A percentile compares a stretch with the other conserved stretches of the same genome.
Conservation (phyloP, 2,888 invertebrate species). For the Schrankia costaestrigalis region DNA sequence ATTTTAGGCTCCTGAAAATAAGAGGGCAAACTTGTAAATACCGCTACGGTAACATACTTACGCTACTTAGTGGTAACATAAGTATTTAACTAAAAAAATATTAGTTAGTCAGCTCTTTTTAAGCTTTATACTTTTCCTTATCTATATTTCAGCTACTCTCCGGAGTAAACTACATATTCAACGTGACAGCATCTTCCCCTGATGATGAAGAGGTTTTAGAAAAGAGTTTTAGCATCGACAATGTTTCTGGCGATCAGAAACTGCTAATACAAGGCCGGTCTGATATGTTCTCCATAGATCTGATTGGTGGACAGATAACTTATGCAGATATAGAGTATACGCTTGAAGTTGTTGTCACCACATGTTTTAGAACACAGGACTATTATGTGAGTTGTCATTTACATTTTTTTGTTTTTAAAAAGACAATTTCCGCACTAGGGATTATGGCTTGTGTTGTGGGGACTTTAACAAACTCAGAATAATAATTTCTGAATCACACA, state of each 20-base stretch:
- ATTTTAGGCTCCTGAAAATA: too few relatives aligned
- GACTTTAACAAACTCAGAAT: too few relatives aligned
- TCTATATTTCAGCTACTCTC: slow-evolving; percentile 39
- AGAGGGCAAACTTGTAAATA: too few relatives aligned
- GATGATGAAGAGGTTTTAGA: slow-evolving; percentile 20
- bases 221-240: slow-evolving; percentile 49
- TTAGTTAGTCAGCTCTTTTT: too few relatives aligned
- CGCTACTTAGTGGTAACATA: too few relatives aligned
- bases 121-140: background rate
- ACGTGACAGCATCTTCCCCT: slow-evolving; percentile 36
- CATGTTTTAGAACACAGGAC: slow-evolving; percentile 53
- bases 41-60: too few relatives aligned
- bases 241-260: slow-evolving; percentile 43
- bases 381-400: slow-evolving; percentile 56
- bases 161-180: slow-evolving; percentile 55
- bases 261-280: slow-evolving; percentile 44
- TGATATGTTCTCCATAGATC: slow-evolving; percentile 48
- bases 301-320: slow-evolving; percentile 47
- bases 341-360: slow-evolving; percentile 51
- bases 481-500: too few relatives aligned
- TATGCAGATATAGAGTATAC: slow-evolving; percentile 45
- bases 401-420: too few relatives aligned
- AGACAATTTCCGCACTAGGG: too few relatives aligned
- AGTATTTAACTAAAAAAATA: too few relatives aligned
- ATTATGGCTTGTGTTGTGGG: too few relatives aligned